Base-by-base conservation (phyloP, 2,797 vertebrate species). In the Anableps anableps region DNA sequence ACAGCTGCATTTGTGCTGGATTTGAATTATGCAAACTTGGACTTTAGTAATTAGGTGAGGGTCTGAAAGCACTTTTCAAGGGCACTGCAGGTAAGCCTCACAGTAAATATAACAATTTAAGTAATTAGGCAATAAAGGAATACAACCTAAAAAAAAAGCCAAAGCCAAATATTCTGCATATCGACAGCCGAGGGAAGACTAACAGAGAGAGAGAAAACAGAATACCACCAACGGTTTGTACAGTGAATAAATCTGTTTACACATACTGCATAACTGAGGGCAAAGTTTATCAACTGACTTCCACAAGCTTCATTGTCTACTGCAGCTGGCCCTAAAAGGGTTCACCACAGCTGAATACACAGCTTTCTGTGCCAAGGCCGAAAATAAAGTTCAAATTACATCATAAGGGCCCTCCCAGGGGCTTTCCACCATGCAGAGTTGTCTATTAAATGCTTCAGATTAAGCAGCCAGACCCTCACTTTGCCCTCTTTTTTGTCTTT, bases 351-450 rank as follows among this genome's bases (percentile, higher is more conserved):
- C 71, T 72, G 41, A 72, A 77, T 62, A 34, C 70, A 38, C 68
- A 60, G 51, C 41, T 47, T 53, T 45, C 62, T 50, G 75, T 68
- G 62, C 47, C 64, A 51, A 77, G 76, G 76, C 74, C 62, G 45
- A 51, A 77, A 53, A 51, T 70, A 53, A 77, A 77, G 76, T 77
- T 77, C 62, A 77, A 50, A n/a, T 77, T 29, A 70, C 48, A 41
- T 77, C 66, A 77, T 70, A 51, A 66, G 76, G 60, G 53, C 53
- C 47, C 43, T 72, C 53, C 53, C 31, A 45, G 23, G 41, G 53
- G 70, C 43, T 62, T 60, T 43, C 23, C 3, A 4, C 70, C 47
- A 48, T 48, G 53, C 53, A 62, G 38, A 60, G 9, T 26, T n/a
- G 68, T 73, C 70, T 62, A 26, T 72, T 73, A 60, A 72, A 79